Evolutionary conservation across 1,140 invertebrate genomes (phyloP), one percentile per base, ranked within the genome.

Genomic region (Globodera ellingtonae): DNA sequence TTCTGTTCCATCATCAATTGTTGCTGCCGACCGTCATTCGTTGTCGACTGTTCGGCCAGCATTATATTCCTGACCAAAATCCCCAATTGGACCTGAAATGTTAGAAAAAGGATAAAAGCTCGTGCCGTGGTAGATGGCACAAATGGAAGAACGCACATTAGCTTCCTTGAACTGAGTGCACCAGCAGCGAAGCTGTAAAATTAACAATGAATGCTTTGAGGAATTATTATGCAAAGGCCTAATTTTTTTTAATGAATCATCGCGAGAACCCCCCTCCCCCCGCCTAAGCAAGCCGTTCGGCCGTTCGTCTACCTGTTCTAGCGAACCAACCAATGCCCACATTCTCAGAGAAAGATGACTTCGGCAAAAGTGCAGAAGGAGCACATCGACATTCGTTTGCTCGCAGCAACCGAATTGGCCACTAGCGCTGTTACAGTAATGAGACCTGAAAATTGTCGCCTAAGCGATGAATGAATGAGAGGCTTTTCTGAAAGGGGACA

Each of bases 381-480:
- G 87, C n/a, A 86, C 86, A 73, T 89, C 87, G 44, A 89, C 74
- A 78, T 89, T 86, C 66, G 82, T 83, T 13, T 87, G 82, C 35
- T 89, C 87, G 78, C 87, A 89, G 80, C 87, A 89, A 15, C 87
- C 88, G 72, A 85, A 89, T 72, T 88, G 86, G 15, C 78, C 78
- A 59, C 15, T 59, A 15, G 56, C 56, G 18, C 81, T 81, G 69
- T 6, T 67, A 67, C 56, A 77, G 66, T 86, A 85, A 74, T 88
- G 83, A 69, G 72, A 72, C 82, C 86, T 88, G 78, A 81, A 88
- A 85, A 78, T 59, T 59, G 56, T 59, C 15, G 56, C 56, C 56
- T 15, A 59, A 59, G 56, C 15, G 56, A 59, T 59, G 56, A 59
- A 59, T 59, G 56, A 18, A 59, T 59, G 56, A 59, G 56, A 59